Evolutionary conservation across 2,888 invertebrate genomes (phyloP).

Genomic region (Parnassius orleans): DNA sequence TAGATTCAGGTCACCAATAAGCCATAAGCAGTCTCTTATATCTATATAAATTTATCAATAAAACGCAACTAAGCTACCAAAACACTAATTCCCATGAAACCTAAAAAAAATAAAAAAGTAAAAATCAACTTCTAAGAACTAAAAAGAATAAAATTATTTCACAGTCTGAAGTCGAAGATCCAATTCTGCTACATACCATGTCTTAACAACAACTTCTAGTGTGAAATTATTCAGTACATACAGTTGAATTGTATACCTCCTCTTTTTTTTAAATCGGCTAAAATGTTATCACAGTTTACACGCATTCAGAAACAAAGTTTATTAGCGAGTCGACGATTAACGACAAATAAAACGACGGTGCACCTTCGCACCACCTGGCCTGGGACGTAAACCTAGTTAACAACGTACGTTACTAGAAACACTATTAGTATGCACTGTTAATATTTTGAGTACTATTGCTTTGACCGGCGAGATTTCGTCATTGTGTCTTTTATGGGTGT

Average conservation of each 20-base stretch:
- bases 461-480: too few relatives aligned
- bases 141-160: too few relatives aligned
- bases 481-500: too few relatives aligned
- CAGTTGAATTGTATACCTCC: too few relatives aligned
- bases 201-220: too few relatives aligned
- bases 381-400: conserved; percentile 35
- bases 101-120: neutral
- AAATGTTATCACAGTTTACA: conserved; percentile 14
- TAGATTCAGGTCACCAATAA: too few relatives aligned
- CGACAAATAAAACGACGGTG: conserved; percentile 17
- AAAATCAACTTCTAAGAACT: too few relatives aligned
- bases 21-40: too few relatives aligned
- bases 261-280: neutral
- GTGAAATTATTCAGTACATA: too few relatives aligned
- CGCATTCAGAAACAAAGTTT: conserved; percentile 15
- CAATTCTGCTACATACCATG: too few relatives aligned
- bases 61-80: neutral
- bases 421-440: neutral
- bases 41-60: neutral
- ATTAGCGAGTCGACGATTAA: conserved; percentile 22
- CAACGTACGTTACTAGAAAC: conserved; percentile 12
- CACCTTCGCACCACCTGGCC: conserved; percentile 31
- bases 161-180: too few relatives aligned
- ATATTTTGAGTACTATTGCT: neutral
- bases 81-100: neutral